A percentile compares a stretch with the other conserved stretches of the same genome.
Evolutionary conservation across 2,797 vertebrate species (phyloP).

Genomic region (Sardinella longiceps): DNA sequence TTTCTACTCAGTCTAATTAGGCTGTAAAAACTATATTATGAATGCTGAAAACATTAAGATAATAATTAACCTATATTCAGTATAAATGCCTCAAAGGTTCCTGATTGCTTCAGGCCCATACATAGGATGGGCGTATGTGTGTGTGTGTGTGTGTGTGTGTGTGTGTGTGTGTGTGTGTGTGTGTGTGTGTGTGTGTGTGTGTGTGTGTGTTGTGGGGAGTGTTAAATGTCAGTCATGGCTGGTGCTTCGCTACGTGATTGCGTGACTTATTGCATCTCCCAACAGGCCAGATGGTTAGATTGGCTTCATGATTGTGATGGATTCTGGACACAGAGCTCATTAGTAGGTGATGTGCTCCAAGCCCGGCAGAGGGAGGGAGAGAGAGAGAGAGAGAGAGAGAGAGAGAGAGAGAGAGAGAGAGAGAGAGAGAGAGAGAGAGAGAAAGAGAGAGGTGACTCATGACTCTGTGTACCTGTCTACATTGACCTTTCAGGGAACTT

Average conservation of each 20-base stretch:
- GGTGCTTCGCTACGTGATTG: background rate
- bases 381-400: background rate
- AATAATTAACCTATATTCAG: too few relatives aligned
- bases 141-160: background rate
- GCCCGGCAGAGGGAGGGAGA: background rate
- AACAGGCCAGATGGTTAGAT: background rate
- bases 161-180: background rate
- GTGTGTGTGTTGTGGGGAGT: slow-evolving; percentile 26
- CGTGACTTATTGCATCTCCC: background rate
- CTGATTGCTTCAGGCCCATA: too few relatives aligned
- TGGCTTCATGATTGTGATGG: background rate
- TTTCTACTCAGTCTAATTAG: too few relatives aligned
- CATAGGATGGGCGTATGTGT: background rate
- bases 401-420: background rate
- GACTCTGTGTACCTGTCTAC: background rate
- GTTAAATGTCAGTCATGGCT: background rate
- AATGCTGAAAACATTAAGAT: too few relatives aligned
- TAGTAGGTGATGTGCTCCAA: background rate
- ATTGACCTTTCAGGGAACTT: background rate
- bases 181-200: background rate
- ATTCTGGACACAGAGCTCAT: slow-evolving; percentile 20
- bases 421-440: background rate
- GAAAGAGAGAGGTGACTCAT: background rate
- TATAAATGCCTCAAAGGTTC: too few relatives aligned
- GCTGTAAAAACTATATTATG: too few relatives aligned